A percentile compares a stretch with the other conserved stretches of the same genome.
These are phyloP conservation scores for Girardinus metallicus DNA, from an alignment of 2,797 vertebrate genomes.

Conservation along the genomic window DNA sequence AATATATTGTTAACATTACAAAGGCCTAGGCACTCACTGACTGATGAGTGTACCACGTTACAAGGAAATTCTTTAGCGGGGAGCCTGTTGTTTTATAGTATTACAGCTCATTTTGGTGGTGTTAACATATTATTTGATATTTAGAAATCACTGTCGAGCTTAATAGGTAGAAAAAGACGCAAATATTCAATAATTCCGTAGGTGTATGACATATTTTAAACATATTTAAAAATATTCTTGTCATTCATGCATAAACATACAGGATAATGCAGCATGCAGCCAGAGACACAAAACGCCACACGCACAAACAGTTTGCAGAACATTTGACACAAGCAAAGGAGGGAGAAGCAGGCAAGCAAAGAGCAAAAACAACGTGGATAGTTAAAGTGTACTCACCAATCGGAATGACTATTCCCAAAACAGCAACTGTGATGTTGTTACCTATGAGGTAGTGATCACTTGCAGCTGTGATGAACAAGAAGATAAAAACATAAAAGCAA, in stretches of 20 bases:
- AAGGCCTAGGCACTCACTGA: background rate
- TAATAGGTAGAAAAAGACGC: background rate
- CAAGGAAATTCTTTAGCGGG: background rate
- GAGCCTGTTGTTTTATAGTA: background rate
- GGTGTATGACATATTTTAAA: background rate
- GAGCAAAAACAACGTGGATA: slow-evolving; percentile 39
- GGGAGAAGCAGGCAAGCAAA: slow-evolving; percentile 63
- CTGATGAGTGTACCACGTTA: background rate
- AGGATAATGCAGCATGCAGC: background rate
- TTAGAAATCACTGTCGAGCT: background rate
- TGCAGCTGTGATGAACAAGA: slow-evolving; percentile 80
- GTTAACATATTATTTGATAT: background rate
- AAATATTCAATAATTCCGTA: background rate
- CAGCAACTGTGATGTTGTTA: slow-evolving; percentile 93
- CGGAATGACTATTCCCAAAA: slow-evolving; percentile 93
- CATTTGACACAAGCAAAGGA: slow-evolving; percentile 49
- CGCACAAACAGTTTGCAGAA: slow-evolving; percentile 42
- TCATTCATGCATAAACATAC: slow-evolving; percentile 1
- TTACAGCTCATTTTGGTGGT: background rate
- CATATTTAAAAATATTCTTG: background rate
- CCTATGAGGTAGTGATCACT: slow-evolving; percentile 88
- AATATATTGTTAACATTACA: slow-evolving; percentile 12
- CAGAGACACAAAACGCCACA: slow-evolving; percentile 6
- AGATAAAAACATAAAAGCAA: slow-evolving; percentile 13
- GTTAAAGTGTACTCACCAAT: slow-evolving; percentile 86